A percentile compares a stretch with the other conserved stretches of the same genome.
Conservation (phyloP, 2,113 vertebrate species). For the Lasiurus borealis region DNA sequence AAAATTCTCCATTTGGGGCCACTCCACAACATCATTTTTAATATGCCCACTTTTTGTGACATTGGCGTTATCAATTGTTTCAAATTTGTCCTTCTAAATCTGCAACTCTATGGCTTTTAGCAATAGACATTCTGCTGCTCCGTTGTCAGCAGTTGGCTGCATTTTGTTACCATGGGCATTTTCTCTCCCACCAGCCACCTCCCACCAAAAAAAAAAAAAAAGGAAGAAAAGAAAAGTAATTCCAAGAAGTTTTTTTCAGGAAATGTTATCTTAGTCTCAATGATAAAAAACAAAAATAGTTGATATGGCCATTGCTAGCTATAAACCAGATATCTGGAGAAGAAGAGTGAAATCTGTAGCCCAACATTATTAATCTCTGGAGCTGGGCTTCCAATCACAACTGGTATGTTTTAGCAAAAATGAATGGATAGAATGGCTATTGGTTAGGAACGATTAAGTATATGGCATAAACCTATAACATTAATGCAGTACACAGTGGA, state of each 20-base stretch:
- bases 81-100: not conserved
- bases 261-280: not conserved
- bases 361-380: not conserved
- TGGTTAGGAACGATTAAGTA: not conserved
- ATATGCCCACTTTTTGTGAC: not conserved
- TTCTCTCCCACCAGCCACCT: too few species aligned
- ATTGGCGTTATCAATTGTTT: not conserved
- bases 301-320: not conserved
- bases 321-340: not conserved
- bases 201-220: too few species aligned
- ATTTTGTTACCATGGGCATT: not conserved
- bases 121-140: not conserved
- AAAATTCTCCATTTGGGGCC: not conserved
- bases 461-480: not conserved
- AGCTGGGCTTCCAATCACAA: not conserved
- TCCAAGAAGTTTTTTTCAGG: not conserved
- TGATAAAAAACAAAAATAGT: not conserved
- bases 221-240: too few species aligned
- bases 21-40: not conserved
- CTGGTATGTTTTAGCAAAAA: not conserved
- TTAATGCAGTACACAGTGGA: not conserved
- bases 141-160: not conserved
- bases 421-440: not conserved
- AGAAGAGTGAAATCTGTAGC: not conserved
- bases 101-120: not conserved